These are phyloP conservation scores for Gymnarchus niloticus DNA, from an alignment of 2,113 vertebrate genomes.

Conservation along the genomic window DNA sequence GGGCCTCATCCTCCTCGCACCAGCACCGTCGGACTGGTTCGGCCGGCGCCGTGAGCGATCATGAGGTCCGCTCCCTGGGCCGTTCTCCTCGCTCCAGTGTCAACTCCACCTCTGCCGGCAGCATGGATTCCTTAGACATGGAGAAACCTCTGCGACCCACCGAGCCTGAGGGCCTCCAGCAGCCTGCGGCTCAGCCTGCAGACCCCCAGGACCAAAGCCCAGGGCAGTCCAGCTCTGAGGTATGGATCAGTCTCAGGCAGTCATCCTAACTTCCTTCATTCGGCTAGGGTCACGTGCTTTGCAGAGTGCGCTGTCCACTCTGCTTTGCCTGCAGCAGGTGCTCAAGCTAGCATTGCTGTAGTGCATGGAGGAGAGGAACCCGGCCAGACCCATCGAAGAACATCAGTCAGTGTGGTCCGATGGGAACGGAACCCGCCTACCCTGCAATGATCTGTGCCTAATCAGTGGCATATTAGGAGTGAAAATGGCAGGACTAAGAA, in stretches of 20 bases:
- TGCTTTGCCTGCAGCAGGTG: neutral
- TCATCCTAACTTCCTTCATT: neutral
- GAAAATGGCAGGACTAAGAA: neutral
- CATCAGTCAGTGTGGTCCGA: neutral
- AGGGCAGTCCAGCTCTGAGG: constrained; percentile 81
- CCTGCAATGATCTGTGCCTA: too few species aligned
- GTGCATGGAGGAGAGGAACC: too few species aligned
- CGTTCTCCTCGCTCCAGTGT: constrained; percentile 84
- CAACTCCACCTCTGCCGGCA: constrained; percentile 82
- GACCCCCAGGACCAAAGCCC: neutral
- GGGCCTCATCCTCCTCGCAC: constrained; percentile 53
- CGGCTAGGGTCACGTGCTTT: neutral
- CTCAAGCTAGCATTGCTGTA: too few species aligned
- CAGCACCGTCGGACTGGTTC: constrained; percentile 86
- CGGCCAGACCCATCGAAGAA: neutral
- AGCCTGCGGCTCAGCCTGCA: constrained; percentile 9
- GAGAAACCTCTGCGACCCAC: constrained; percentile 76
- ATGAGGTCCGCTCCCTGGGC: constrained; percentile 73
- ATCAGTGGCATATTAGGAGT: neutral
- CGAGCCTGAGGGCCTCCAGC: constrained; percentile 65
- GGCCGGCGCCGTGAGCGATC: constrained; percentile 83
- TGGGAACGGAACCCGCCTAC: too few species aligned
- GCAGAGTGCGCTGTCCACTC: too few species aligned
- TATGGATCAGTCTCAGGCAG: constrained; percentile 42
- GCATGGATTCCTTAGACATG: constrained; percentile 94